phyloP scores from a whole-genome alignment of 1,140 invertebrate genomes.

The Drosophila leontia region DNA sequence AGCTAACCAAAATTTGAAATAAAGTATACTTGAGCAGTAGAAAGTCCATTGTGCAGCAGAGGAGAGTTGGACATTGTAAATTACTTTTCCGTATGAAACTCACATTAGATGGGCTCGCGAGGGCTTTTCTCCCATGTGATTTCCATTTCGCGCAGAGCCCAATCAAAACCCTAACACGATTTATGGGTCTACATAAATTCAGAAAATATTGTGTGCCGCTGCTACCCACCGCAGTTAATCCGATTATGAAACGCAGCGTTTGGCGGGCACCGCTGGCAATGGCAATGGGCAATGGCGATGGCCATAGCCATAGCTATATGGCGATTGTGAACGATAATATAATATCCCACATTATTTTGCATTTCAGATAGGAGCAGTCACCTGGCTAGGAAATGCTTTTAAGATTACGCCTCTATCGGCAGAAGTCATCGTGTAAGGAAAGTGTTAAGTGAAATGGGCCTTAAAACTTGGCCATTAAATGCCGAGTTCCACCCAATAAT shows the following conservation, averaged over 20 bases:
- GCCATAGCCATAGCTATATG: constrained; percentile 2
- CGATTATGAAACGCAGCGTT: constrained; percentile 69
- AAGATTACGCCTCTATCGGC: constrained; percentile 12
- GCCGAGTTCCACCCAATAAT: constrained; percentile 29
- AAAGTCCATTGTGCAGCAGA: constrained; percentile 22
- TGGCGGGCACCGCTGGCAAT: constrained; percentile 10
- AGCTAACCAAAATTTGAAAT: constrained; percentile 15
- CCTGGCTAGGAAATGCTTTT: constrained; percentile 34
- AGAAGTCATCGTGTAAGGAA: constrained; percentile 38
- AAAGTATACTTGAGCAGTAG: constrained; percentile 25
- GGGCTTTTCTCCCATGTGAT: constrained; percentile 40
- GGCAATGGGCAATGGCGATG: not conserved
- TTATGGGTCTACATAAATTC: constrained; percentile 79
- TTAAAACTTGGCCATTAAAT: constrained; percentile 45
- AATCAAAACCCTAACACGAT: constrained; percentile 67
- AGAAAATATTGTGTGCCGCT: constrained; percentile 65
- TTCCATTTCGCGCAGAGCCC: constrained; percentile 56
- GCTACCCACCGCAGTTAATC: constrained; percentile 81
- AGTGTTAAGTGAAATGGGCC: constrained; percentile 49
- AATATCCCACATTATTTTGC: constrained; percentile 56
- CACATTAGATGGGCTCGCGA: constrained; percentile 53
- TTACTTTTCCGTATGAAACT: constrained; percentile 48
- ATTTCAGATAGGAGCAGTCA: constrained; percentile 25
- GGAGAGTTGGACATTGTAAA: constrained; percentile 22
- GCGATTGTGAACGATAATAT: constrained; percentile 45